Base-by-base conservation (phyloP, 2,797 vertebrate genomes). In the Lithobates sylvaticus region DNA sequence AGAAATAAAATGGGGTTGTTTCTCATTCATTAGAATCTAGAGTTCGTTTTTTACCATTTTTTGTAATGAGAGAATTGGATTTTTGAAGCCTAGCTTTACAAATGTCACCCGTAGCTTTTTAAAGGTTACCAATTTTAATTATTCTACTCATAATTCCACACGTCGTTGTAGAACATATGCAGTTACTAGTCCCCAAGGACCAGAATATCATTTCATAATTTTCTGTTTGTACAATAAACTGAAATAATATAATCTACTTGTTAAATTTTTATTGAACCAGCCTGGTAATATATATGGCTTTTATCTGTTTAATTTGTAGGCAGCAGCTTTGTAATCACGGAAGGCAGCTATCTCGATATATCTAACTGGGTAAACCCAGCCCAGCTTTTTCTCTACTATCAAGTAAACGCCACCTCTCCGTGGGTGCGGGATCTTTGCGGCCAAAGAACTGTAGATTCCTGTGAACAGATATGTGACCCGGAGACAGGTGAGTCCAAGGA, bases 281-380 rank as follows among this genome's bases (percentile, higher is more conserved):
- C 58, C 58, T 73, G 67, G 64, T 81, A 50, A 21, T 7, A 15
- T 72, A 15, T 81, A 29, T 65, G 39, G 23, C 36, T 76, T 76
- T 76, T 29, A 27, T 8, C 47, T 80, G 5, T 61, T 73, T 78
- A 18, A 36, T 50, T 76, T 82, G 18, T 89, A 99, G 98, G 98
- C 50, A 99, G 98, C 92, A 99, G 97, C 92, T 99, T 99, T 23
- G 98, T 99, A 81, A 97, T 99, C 90, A 97, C 97, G 0, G 96
- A 97, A 93, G 98, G 98, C 69, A 99, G 98, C 92, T 98, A 96
- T 93, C 90, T 99, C 93, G 98, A 99, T 86, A 96, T 98, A 78
- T 99, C 98, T 0, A 98, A 99, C 91, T 99, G 98, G 98, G 91
- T 99, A 21, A 99, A 99, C 90, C 98, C 98, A 1, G 97, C 98